phyloP scores from a whole-genome alignment of 2,113 vertebrate species.

The Bambusicola thoracicus region DNA sequence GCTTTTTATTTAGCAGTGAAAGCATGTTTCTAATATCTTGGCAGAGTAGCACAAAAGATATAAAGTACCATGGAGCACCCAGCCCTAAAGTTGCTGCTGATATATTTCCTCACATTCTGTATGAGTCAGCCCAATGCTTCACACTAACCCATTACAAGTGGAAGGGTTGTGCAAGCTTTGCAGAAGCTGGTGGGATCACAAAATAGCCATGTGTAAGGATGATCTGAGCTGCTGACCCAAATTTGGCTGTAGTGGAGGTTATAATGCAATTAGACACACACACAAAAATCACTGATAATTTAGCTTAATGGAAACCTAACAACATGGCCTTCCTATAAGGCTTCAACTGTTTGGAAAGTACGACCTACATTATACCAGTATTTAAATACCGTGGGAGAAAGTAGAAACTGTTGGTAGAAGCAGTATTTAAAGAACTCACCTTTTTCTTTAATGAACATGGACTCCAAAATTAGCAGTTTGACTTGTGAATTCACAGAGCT shows the following conservation, averaged over 20 bases:
- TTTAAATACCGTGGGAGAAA: neutral
- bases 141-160: too few species aligned
- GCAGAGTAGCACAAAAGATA: neutral
- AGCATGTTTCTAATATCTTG: neutral
- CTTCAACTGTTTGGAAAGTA: slow-evolving; percentile 26
- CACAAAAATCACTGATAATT: slow-evolving; percentile 53
- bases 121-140: neutral
- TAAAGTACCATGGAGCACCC: neutral
- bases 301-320: slow-evolving; percentile 48
- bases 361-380: neutral
- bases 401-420: neutral
- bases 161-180: neutral
- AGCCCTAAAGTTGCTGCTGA: neutral
- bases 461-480: neutral
- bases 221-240: neutral
- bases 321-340: neutral
- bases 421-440: neutral
- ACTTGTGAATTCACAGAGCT: neutral
- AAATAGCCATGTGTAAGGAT: neutral
- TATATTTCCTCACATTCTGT: neutral
- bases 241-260: neutral
- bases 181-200: neutral
- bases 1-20: neutral
- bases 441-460: neutral
- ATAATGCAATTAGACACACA: slow-evolving; percentile 39